A percentile compares a stretch with the other conserved stretches of the same genome.
phyloP scores from a whole-genome alignment of 1,140 invertebrate species.

The Anadara kagoshimensis region DNA sequence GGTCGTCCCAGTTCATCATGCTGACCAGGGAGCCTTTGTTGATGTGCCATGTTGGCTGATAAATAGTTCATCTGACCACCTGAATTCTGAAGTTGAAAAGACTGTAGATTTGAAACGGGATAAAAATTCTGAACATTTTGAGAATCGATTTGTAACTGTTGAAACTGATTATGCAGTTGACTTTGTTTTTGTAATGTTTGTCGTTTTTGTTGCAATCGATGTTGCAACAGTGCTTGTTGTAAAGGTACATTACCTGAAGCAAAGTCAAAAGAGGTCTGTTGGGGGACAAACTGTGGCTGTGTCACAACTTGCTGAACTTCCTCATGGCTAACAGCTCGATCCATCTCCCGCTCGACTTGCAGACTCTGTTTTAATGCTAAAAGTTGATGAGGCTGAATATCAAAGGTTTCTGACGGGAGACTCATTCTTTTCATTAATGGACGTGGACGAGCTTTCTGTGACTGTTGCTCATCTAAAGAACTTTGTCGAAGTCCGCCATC shows the following conservation, averaged over 20 bases:
- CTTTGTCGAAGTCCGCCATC: conserved; percentile 54
- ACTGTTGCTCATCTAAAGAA: conserved; percentile 57
- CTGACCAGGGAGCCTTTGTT: conserved; percentile 31
- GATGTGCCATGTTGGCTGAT: conserved; percentile 7
- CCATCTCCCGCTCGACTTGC: conserved; percentile 63
- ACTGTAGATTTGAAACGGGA: conserved; percentile 10
- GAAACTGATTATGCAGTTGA: conserved; percentile 77
- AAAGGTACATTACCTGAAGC: conserved; percentile 72
- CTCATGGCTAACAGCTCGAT: conserved; percentile 45
- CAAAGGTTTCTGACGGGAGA: conserved; percentile 76
- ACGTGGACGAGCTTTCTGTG: conserved; percentile 39
- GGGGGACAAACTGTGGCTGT: background rate
- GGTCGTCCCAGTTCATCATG: conserved; percentile 75
- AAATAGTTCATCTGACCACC: conserved; percentile 15
- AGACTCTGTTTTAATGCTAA: conserved; percentile 68
- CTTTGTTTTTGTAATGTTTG: conserved; percentile 79
- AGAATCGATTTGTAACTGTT: conserved; percentile 63
- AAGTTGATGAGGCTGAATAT: conserved; percentile 68
- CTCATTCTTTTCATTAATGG: conserved; percentile 81
- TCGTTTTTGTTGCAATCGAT: conserved; percentile 85
- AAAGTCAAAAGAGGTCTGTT: conserved; percentile 2
- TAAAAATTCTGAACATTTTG: conserved; percentile 39
- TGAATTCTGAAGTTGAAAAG: conserved; percentile 18
- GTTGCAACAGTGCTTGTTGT: conserved; percentile 85
- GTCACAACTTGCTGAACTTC: conserved; percentile 14